A percentile compares a stretch with the other conserved stretches of the same genome.
These are phyloP conservation scores for Channa argus DNA, from an alignment of 2,113 vertebrate genomes.

Conservation along the genomic window DNA sequence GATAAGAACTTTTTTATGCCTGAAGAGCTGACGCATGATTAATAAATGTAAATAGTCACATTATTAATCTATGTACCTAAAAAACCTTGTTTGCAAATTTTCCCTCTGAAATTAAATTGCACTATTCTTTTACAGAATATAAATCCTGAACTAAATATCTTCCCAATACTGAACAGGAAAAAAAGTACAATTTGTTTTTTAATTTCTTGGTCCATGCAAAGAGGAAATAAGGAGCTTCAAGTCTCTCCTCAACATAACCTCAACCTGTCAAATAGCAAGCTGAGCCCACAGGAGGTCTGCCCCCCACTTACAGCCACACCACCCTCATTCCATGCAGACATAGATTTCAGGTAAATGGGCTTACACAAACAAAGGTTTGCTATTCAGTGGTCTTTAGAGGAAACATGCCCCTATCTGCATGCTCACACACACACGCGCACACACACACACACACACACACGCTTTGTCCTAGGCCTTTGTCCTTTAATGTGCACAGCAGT, in stretches of 20 bases:
- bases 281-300: too few relatives aligned
- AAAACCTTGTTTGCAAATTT: too few relatives aligned
- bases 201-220: neutral
- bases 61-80: neutral
- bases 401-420: neutral
- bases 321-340: too few relatives aligned
- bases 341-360: too few relatives aligned
- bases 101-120: neutral
- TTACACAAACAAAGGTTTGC: too few relatives aligned
- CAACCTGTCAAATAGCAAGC: too few relatives aligned
- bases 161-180: too few relatives aligned
- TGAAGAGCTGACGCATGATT: slow-evolving; percentile 21
- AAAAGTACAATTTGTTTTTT: too few relatives aligned
- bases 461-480: neutral
- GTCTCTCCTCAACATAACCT: slow-evolving; percentile 8
- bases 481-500: slow-evolving; percentile 39
- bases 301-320: too few relatives aligned
- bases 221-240: slow-evolving; percentile 15
- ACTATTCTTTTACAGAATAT: neutral
- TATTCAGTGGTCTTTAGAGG: too few relatives aligned
- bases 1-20: slow-evolving; percentile 33
- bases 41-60: slow-evolving; percentile 17
- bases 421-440: neutral
- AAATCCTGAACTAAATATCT: neutral
- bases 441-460: neutral